A percentile compares a stretch with the other conserved stretches of the same genome.
Conservation (phyloP, 2,888 invertebrate genomes). For the Parasteatoda lunata region DNA sequence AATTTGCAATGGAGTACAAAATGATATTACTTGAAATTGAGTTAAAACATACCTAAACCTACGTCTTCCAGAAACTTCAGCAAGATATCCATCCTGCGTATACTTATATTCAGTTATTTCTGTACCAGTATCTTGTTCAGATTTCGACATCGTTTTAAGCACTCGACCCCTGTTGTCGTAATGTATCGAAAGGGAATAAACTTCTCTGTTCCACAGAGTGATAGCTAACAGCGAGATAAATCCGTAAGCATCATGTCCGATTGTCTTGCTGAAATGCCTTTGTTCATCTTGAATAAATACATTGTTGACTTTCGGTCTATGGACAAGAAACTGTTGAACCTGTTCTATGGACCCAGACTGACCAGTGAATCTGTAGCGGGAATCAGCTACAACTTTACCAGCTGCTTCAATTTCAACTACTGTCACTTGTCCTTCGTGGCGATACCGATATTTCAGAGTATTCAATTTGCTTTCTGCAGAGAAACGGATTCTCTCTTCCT, state of each 20-base stretch:
- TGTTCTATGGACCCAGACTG: slow-evolving; percentile 87
- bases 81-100: slow-evolving; percentile 95
- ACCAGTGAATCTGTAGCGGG: slow-evolving; percentile 82
- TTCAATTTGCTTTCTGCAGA: slow-evolving; percentile 92
- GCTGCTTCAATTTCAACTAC: slow-evolving; percentile 69
- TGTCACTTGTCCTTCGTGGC: slow-evolving; percentile 81
- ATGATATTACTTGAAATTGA: not conserved
- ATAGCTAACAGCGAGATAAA: slow-evolving; percentile 68
- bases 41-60: slow-evolving; percentile 85
- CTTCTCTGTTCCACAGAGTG: slow-evolving; percentile 70
- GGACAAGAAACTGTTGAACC: slow-evolving; percentile 86
- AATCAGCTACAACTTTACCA: slow-evolving; percentile 69
- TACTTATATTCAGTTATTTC: slow-evolving; percentile 91
- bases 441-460: slow-evolving; percentile 92
- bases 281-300: slow-evolving; percentile 87
- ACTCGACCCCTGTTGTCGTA: slow-evolving; percentile 74
- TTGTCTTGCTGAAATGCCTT: slow-evolving; percentile 85
- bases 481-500: slow-evolving; percentile 81
- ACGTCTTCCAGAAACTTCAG: slow-evolving; percentile 89
- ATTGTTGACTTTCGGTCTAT: slow-evolving; percentile 83
- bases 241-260: slow-evolving; percentile 69
- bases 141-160: slow-evolving; percentile 83
- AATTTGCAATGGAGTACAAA: too few relatives aligned
- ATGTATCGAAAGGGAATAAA: slow-evolving; percentile 71
- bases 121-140: slow-evolving; percentile 91